A percentile compares a stretch with the other conserved stretches of the same genome.
Conservation (phyloP, 2,888 invertebrate species). For the Rhabditoides inermis region DNA sequence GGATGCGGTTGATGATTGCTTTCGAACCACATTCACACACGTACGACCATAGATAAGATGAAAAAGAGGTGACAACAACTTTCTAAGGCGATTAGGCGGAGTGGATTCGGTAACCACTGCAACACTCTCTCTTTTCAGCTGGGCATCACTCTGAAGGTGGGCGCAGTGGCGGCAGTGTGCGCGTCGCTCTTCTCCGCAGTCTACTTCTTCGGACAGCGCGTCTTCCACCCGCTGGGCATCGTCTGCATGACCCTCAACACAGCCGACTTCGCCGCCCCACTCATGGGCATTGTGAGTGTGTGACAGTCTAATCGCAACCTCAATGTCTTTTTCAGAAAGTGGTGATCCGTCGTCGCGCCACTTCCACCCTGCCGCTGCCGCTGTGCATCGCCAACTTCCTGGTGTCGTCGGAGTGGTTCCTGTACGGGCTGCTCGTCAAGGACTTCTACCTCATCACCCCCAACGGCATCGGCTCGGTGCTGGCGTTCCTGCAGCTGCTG, state of each 20-base stretch:
- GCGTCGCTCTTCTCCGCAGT: slow-evolving; percentile 25
- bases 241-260: slow-evolving; percentile 67
- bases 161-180: slow-evolving; percentile 36
- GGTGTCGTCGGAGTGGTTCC: slow-evolving; percentile 74
- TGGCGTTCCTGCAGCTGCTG: slow-evolving; percentile 68
- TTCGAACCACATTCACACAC: no score
- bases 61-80: no score
- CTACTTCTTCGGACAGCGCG: slow-evolving; percentile 41
- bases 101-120: no score
- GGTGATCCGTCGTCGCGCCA: slow-evolving; percentile 73
- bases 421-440: slow-evolving; percentile 71
- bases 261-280: slow-evolving; percentile 73
- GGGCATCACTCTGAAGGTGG: slow-evolving; percentile 46
- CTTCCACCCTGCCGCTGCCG: slow-evolving; percentile 78
- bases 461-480: slow-evolving; percentile 69
- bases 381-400: slow-evolving; percentile 75
- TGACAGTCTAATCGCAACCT: not conserved
- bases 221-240: slow-evolving; percentile 60
- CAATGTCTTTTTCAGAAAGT: slow-evolving; percentile 60
- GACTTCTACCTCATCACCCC: slow-evolving; percentile 72
- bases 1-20: no score
- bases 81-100: no score
- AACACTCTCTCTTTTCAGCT: slow-evolving; percentile 21
- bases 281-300: slow-evolving; percentile 64
- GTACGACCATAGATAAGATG: no score